Conservation (phyloP, 2,797 vertebrate species). For the Etheostoma perlongum region DNA sequence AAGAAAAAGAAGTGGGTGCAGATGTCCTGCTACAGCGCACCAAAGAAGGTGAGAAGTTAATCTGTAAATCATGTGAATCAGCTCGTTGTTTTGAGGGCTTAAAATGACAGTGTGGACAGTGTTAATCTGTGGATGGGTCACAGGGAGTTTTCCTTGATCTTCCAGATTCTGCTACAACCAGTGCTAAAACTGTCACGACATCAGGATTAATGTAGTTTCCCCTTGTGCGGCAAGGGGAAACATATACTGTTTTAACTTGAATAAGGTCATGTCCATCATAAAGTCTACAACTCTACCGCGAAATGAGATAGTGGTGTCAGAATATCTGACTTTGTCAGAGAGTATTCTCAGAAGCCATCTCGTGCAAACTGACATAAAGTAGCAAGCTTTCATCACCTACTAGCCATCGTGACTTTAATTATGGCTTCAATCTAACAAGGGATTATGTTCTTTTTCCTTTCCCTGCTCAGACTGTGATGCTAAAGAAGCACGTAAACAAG, state of each 20-base stretch:
- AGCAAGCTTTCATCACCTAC: not conserved
- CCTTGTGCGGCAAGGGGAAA: not conserved
- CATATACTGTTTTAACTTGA: constrained; percentile 26
- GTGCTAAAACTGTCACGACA: constrained; percentile 43
- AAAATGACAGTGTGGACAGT: not conserved
- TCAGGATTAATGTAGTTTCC: constrained; percentile 46
- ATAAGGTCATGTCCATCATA: constrained; percentile 33
- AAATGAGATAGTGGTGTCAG: constrained; percentile 39
- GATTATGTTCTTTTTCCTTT: not conserved
- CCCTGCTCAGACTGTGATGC: constrained; percentile 82
- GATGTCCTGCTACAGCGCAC: constrained; percentile 89
- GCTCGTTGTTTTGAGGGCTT: not conserved
- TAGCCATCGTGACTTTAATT: not conserved
- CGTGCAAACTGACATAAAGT: not conserved
- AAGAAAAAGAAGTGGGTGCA: constrained; percentile 89
- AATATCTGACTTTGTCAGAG: constrained; percentile 36
- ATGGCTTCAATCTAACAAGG: not conserved
- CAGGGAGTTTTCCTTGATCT: constrained; percentile 39
- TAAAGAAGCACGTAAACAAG: constrained; percentile 88
- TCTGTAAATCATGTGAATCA: constrained; percentile 5
- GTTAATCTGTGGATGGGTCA: constrained; percentile 23
- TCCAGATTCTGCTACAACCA: constrained; percentile 35
- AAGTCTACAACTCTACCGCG: constrained; percentile 23
- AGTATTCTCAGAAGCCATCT: constrained; percentile 7
- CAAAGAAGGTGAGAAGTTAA: constrained; percentile 84